Percentiles rank a stretch among this genome's conserved stretches.
phyloP scores from a whole-genome alignment of 2,113 vertebrate genomes.

The Barnardius zonarius region DNA sequence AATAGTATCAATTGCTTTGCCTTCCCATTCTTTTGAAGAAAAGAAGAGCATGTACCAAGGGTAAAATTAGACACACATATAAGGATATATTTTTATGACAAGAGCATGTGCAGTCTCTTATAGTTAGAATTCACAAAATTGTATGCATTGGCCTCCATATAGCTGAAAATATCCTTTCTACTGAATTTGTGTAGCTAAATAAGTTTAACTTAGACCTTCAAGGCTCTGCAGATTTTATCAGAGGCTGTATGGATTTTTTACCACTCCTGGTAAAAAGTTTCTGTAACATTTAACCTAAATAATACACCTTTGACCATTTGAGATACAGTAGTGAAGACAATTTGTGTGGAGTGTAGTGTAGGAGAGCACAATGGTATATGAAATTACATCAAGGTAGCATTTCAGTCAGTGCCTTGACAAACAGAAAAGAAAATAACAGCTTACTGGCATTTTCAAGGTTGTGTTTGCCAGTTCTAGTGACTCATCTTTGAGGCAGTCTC shows the following conservation, averaged over 20 bases:
- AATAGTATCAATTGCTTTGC: not conserved
- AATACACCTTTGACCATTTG: not conserved
- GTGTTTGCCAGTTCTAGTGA: not conserved
- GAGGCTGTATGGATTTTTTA: not conserved
- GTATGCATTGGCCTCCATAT: not conserved
- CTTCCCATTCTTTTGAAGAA: not conserved
- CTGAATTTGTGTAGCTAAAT: not conserved
- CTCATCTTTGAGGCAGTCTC: not conserved
- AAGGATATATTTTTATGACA: not conserved
- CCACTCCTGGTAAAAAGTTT: not conserved
- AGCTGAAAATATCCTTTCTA: conserved; percentile 23
- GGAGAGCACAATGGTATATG: not conserved
- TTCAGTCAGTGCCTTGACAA: not conserved
- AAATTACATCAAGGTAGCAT: not conserved
- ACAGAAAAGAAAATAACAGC: not conserved
- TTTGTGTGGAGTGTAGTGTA: not conserved
- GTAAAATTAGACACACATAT: not conserved
- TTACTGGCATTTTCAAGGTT: not conserved
- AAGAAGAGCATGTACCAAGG: not conserved
- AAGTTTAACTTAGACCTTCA: not conserved
- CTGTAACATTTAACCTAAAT: not conserved
- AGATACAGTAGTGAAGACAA: not conserved
- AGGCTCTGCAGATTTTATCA: not conserved
- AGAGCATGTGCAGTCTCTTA: not conserved
- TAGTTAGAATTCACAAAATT: not conserved